Conservation (phyloP, 2,797 vertebrate species). For the Darevskia nairensis region DNA sequence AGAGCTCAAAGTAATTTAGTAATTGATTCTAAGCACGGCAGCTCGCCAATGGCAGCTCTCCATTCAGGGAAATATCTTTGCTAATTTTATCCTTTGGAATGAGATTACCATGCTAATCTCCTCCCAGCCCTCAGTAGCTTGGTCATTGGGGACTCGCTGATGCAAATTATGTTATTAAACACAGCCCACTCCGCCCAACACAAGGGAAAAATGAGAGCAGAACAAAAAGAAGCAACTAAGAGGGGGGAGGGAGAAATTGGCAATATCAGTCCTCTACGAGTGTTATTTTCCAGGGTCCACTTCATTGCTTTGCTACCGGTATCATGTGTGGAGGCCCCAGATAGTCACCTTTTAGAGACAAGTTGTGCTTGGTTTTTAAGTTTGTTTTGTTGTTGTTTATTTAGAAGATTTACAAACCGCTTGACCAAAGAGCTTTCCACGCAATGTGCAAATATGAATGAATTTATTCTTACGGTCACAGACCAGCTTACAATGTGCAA, state of each 20-base stretch:
- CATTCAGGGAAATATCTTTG: slow-evolving; percentile 97
- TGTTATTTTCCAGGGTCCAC: slow-evolving; percentile 32
- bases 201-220: slow-evolving; percentile 75
- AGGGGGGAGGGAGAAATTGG: not conserved
- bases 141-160: slow-evolving; percentile 90
- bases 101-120: slow-evolving; percentile 99
- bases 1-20: slow-evolving; percentile 99
- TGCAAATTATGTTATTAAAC: slow-evolving; percentile 86
- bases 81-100: slow-evolving; percentile 99
- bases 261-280: slow-evolving; percentile 43
- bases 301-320: slow-evolving; percentile 40
- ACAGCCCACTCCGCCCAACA: slow-evolving; percentile 75
- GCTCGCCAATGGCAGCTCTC: slow-evolving; percentile 90
- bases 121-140: slow-evolving; percentile 82
- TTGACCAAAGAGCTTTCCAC: too few relatives aligned
- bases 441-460: too few relatives aligned
- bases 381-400: not conserved
- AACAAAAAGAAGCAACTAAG: slow-evolving; percentile 50
- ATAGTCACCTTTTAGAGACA: accelerated
- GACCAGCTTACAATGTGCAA: too few relatives aligned
- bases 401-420: not conserved
- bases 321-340: accelerated
- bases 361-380: not conserved
- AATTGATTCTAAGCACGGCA: slow-evolving; percentile 98
- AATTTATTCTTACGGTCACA: too few relatives aligned